These are phyloP conservation scores for Plotosus lineatus DNA, from an alignment of 2,113 vertebrate species.

Conservation along the genomic window DNA sequence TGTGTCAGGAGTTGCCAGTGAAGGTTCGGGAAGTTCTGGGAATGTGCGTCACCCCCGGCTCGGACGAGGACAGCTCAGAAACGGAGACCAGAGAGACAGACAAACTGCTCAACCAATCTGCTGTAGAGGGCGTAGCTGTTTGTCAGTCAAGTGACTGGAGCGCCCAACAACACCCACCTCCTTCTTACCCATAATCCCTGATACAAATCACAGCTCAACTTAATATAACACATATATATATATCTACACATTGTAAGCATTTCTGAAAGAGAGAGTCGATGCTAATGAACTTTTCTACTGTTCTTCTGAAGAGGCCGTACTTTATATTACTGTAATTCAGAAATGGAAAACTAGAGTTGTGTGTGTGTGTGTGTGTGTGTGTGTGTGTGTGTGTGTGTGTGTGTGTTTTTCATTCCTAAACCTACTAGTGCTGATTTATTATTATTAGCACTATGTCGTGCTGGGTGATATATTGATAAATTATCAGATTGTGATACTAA, in stretches of 20 bases:
- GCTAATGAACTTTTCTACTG: not conserved
- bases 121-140: slow-evolving; percentile 37
- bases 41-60: slow-evolving; percentile 57
- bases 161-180: slow-evolving; percentile 27
- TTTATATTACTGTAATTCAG: not conserved
- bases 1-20: slow-evolving; percentile 68
- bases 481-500: too few species aligned
- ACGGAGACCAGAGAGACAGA: slow-evolving; percentile 57
- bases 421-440: too few species aligned
- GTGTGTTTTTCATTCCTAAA: too few species aligned
- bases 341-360: not conserved
- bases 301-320: not conserved
- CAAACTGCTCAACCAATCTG: slow-evolving; percentile 52
- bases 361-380: not conserved
- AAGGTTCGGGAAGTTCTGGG: slow-evolving; percentile 74
- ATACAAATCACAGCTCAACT: not conserved
- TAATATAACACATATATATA: not conserved
- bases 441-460: too few species aligned
- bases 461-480: too few species aligned
- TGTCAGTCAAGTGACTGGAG: slow-evolving; percentile 28
- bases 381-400: slow-evolving; percentile 1
- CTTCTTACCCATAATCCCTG: slow-evolving; percentile 57
- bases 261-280: too few species aligned
- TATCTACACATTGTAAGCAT: too few species aligned
- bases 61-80: slow-evolving; percentile 61